Evolutionary conservation across 2,888 invertebrate genomes (phyloP).

Genomic region (Mesorhabditis sp.): DNA sequence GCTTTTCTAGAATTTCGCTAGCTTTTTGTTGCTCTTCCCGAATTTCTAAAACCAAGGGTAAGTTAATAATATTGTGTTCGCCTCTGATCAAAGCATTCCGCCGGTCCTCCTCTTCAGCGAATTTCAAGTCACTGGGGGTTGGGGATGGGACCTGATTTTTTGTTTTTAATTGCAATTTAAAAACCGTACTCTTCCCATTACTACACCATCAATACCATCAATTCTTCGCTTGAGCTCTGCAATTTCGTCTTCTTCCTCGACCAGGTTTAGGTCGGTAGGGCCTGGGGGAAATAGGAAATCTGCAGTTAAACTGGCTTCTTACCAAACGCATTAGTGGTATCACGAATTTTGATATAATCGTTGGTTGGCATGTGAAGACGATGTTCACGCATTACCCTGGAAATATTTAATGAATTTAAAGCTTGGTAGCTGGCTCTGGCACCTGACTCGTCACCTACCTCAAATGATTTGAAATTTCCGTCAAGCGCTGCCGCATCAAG

Average conservation of each 20-base stretch:
- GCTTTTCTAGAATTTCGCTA: not conserved
- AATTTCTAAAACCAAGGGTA: not conserved
- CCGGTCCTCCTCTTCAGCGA: slow-evolving; percentile 3
- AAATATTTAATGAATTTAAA: not conserved
- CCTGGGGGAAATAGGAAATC: not conserved
- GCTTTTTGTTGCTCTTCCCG: not conserved
- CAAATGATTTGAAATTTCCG: not conserved
- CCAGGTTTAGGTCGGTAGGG: not conserved
- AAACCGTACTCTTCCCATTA: not conserved
- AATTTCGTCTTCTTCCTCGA: not conserved
- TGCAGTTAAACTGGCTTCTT: not conserved
- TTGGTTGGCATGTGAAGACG: not conserved
- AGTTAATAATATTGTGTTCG: slow-evolving; percentile 1
- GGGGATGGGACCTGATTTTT: not conserved
- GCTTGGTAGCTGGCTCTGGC: too few species aligned
- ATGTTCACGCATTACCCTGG: slow-evolving; percentile 1
- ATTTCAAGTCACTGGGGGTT: not conserved
- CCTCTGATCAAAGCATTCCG: slow-evolving; percentile 6
- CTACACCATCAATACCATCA: not conserved
- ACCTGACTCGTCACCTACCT: not conserved
- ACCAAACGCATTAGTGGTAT: not conserved
- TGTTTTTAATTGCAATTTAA: not conserved
- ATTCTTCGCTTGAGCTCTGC: not conserved
- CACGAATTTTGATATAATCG: not conserved
- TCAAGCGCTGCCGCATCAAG: not conserved